phyloP scores from a whole-genome alignment of 2,797 vertebrate genomes.

The Adrianichthys oophorus region DNA sequence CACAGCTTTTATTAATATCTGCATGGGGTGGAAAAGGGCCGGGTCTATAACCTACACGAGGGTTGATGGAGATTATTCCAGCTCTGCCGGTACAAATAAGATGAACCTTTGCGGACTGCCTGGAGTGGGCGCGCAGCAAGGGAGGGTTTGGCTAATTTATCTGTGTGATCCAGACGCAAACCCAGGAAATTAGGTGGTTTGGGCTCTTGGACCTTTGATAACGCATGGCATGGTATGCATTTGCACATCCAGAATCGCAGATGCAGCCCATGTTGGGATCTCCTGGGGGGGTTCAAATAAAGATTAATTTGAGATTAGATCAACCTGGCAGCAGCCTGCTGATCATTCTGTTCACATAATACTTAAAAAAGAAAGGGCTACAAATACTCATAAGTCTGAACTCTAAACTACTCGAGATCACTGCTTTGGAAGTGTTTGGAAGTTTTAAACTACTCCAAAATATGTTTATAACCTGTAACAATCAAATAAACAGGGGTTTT shows the following conservation, averaged over 20 bases:
- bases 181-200: constrained; percentile 63
- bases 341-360: constrained; percentile 27
- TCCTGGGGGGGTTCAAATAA: constrained; percentile 37
- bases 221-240: constrained; percentile 66
- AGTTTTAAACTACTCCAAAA: no score
- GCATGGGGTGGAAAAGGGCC: constrained; percentile 17
- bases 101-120: constrained; percentile 18
- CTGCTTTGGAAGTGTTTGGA: no score
- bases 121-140: constrained; percentile 21
- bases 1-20: constrained; percentile 36
- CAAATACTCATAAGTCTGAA: no score
- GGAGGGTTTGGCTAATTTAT: constrained; percentile 40
- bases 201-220: constrained; percentile 51
- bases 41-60: constrained; percentile 10
- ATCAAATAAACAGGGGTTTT: no score
- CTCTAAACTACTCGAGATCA: no score
- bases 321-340: constrained; percentile 38
- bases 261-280: constrained; percentile 15
- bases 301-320: constrained; percentile 44
- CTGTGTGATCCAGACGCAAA: constrained; percentile 49
- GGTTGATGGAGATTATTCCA: constrained; percentile 31
- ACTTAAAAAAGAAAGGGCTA: constrained; percentile 15
- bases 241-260: constrained; percentile 46
- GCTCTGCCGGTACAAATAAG: constrained; percentile 30
- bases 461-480: no score